Conservation (phyloP, 2,797 vertebrate species). For the Myripristis murdjan region DNA sequence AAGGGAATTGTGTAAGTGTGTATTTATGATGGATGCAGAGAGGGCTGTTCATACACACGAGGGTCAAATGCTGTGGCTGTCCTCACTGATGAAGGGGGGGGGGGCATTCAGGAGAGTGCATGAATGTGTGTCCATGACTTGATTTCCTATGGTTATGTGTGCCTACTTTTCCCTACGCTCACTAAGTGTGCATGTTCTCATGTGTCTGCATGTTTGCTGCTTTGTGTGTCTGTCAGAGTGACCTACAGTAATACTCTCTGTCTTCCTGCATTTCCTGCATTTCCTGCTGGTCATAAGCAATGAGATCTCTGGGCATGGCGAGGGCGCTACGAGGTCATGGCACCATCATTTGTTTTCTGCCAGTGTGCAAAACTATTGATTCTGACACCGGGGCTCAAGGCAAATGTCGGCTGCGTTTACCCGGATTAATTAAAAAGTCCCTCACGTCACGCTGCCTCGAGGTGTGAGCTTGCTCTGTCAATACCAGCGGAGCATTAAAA, state of each 20-base stretch:
- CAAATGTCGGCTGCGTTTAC: conserved; percentile 81
- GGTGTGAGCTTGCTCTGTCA: conserved; percentile 55
- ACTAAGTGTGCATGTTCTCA: too few species aligned
- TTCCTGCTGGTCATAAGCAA: conserved; percentile 35
- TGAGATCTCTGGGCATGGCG: conserved; percentile 26
- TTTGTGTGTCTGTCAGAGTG: conserved; percentile 6
- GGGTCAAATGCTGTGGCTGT: background rate
- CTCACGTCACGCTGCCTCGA: conserved; percentile 55
- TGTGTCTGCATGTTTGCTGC: background rate
- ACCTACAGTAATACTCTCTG: conserved; percentile 12
- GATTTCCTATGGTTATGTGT: too few species aligned
- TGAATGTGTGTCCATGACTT: too few species aligned
- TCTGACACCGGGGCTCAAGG: conserved; percentile 73
- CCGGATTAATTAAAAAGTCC: conserved; percentile 83
- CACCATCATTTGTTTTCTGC: conserved; percentile 76
- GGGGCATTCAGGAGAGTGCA: too few species aligned
- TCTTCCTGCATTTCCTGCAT: conserved; percentile 21
- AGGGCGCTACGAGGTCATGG: conserved; percentile 58
- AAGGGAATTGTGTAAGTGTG: background rate
- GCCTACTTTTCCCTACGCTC: background rate
- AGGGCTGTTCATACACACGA: background rate
- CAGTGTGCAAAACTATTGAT: conserved; percentile 76
- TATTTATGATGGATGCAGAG: conserved; percentile 10
- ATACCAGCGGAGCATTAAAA: conserved; percentile 46
- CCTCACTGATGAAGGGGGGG: too few species aligned